phyloP scores from a whole-genome alignment of 2,797 vertebrate genomes.

The Tarsius wallacei region DNA sequence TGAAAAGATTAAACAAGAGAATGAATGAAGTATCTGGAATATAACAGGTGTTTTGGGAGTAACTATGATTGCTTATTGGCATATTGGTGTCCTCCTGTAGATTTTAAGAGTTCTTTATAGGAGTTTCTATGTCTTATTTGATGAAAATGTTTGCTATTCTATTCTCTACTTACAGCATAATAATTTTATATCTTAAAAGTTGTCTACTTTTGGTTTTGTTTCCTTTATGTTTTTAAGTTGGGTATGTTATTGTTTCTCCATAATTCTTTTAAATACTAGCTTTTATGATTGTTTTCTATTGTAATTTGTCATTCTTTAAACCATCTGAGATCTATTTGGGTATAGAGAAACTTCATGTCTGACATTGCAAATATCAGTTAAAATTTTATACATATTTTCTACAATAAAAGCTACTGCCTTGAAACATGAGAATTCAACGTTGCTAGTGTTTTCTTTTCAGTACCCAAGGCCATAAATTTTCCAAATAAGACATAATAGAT shows the following conservation, averaged over 20 bases:
- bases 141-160: neutral
- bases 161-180: neutral
- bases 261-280: conserved; percentile 7
- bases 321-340: conserved; percentile 33
- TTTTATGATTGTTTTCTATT: conserved; percentile 17
- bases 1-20: conserved; percentile 2
- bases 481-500: neutral
- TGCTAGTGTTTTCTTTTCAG: conserved; percentile 13
- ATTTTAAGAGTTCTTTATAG: neutral
- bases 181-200: conserved; percentile 36
- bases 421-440: neutral
- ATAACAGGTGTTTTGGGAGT: neutral
- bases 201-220: conserved; percentile 44
- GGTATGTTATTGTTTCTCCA: neutral
- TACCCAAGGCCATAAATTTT: neutral
- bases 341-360: conserved; percentile 20
- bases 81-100: neutral
- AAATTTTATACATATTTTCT: conserved; percentile 34
- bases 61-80: neutral
- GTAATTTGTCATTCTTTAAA: neutral
- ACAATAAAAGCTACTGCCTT: neutral
- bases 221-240: conserved; percentile 52
- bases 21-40: neutral
- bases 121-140: neutral
- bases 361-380: neutral